Conservation (phyloP, 2,888 invertebrate genomes). For the Cordilura impudica region DNA sequence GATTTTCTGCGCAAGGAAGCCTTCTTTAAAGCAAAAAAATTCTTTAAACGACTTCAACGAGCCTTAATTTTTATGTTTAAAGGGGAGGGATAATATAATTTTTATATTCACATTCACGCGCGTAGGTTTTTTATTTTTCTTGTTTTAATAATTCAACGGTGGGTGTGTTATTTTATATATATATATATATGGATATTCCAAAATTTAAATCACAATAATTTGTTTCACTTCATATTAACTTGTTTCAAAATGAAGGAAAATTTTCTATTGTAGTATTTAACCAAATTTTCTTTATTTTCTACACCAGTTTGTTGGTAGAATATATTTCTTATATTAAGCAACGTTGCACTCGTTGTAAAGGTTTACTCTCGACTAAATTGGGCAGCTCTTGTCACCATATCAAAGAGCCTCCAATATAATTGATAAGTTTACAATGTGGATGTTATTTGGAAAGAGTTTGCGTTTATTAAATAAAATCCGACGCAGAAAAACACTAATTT, state of each 20-base stretch:
- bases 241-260: background rate
- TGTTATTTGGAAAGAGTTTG: slow-evolving; percentile 12
- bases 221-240: slow-evolving; percentile 13
- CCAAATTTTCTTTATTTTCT: slow-evolving; percentile 43
- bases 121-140: slow-evolving; percentile 26
- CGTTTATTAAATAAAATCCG: background rate
- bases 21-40: slow-evolving; percentile 50
- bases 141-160: slow-evolving; percentile 60
- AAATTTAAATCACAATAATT: slow-evolving; percentile 44
- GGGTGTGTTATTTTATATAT: slow-evolving; percentile 48
- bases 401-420: background rate
- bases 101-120: slow-evolving; percentile 31
- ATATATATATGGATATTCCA: slow-evolving; percentile 29
- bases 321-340: slow-evolving; percentile 38
- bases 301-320: slow-evolving; percentile 55
- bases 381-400: slow-evolving; percentile 32
- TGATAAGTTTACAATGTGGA: background rate
- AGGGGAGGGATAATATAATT: slow-evolving; percentile 45
- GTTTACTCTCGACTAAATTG: slow-evolving; percentile 60
- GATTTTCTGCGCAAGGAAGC: slow-evolving; percentile 76
- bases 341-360: slow-evolving; percentile 62
- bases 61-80: slow-evolving; percentile 49
- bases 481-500: background rate
- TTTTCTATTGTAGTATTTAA: slow-evolving; percentile 32
- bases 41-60: slow-evolving; percentile 60